Base-by-base conservation (phyloP, 2,888 invertebrate species). In the Eudasyphora cyanicolor region DNA sequence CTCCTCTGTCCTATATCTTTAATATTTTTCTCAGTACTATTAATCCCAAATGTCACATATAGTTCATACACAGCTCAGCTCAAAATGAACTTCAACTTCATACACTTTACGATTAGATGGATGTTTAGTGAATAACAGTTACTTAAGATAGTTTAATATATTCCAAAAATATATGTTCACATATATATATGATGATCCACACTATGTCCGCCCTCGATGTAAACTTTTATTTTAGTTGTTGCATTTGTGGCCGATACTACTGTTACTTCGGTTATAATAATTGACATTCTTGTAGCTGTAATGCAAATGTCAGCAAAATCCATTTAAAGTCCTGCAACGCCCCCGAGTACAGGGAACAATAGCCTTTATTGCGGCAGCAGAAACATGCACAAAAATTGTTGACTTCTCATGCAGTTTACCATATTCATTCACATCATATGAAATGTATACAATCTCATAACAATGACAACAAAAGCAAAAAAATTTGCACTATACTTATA, bases 271-370 rank as follows among this genome's bases (percentile, higher is more conserved):
- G 32, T 12, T 35, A n/a, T 64, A n/a, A n/a, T n/a, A n/a, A n/a
- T 32, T 35, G 62, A 54, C 24, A 42, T 5, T 67, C 14, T 14
- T 49, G n/a, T 27, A 32, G 19, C 29, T 45, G 19, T 42, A 69
- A 74, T 32, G 67, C 35, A 45, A 62, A 75, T 60, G 60, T 27
- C 69, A 70, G 69, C 60, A 70, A 45, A 19, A 75, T 70, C 35
- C 60, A 62, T 79, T 60, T 60, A 35, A 51, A 8, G 38, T 70
- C n/a, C 2, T 27, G 49, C 49, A 32, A 27, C 60, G 27, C 49
- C 14, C 19, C 32, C 12, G 38, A 17, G 2, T 19, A 69, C 3
- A 8, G 2, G 29, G 8, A 49, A 69, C 51, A 51, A 10, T 29
- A n/a, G 24, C 21, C 19, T 6, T n/a, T 10, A 27, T 14, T 51